Conservation (phyloP, 2,797 vertebrate species). For the Neopelma chrysocephalum region DNA sequence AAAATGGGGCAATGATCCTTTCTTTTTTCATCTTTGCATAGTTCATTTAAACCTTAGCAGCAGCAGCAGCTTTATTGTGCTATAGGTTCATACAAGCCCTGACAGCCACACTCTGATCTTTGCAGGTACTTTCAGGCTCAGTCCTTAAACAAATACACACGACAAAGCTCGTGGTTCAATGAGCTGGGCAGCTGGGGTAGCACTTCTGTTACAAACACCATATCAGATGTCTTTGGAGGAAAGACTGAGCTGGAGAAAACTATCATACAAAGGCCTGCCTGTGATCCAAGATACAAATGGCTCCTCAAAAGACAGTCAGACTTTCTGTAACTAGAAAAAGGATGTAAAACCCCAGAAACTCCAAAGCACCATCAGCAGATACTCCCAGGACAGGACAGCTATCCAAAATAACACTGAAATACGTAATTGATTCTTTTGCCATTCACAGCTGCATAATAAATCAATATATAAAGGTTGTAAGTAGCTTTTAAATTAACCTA, state of each 20-base stretch:
- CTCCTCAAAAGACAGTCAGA: neutral
- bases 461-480: conserved; percentile 4
- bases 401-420: neutral
- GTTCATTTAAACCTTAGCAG: neutral
- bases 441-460: conserved; percentile 21
- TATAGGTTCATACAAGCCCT: neutral
- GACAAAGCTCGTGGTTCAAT: neutral
- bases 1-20: neutral
- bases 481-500: conserved; percentile 26
- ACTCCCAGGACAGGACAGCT: neutral
- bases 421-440: neutral
- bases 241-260: neutral
- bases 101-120: neutral
- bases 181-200: neutral
- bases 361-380: neutral
- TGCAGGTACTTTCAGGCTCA: neutral
- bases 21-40: neutral
- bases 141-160: neutral
- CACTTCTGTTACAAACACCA: neutral
- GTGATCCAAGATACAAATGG: neutral
- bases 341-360: neutral
- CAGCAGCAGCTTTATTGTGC: neutral
- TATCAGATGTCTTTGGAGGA: neutral
- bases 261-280: neutral
- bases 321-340: neutral